Evolutionary conservation across 2,797 vertebrate species (phyloP).

Genomic region (Poecilia velifera): DNA sequence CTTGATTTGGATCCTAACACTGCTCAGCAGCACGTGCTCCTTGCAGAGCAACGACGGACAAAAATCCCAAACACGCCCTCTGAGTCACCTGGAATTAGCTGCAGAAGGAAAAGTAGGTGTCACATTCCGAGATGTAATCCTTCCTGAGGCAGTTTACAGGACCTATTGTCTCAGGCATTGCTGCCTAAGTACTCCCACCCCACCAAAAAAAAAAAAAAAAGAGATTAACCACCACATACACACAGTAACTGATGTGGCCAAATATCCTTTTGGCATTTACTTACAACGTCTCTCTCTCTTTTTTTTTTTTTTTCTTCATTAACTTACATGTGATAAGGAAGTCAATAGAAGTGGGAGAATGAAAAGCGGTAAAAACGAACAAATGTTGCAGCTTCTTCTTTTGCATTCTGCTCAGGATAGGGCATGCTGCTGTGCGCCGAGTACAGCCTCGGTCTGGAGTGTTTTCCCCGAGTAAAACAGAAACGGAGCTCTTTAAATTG

Average conservation of each 20-base stretch:
- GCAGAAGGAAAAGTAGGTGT: constrained; percentile 50
- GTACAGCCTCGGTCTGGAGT: constrained; percentile 5
- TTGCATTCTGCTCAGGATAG: constrained; percentile 43
- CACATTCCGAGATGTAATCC: constrained; percentile 57
- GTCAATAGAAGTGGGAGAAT: constrained; percentile 29
- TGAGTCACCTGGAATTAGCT: constrained; percentile 31
- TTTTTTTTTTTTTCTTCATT: not conserved
- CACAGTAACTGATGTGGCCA: constrained; percentile 8
- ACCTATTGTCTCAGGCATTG: constrained; percentile 63
- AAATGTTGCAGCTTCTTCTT: constrained; percentile 35
- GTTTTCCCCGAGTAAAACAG: constrained; percentile 22
- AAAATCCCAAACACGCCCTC: constrained; percentile 42
- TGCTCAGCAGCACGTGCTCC: constrained; percentile 9
- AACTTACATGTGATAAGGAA: constrained; percentile 23
- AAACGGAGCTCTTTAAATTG: constrained; percentile 21
- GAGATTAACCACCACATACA: constrained; percentile 32
- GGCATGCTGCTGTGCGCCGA: not conserved
- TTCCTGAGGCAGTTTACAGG: constrained; percentile 55
- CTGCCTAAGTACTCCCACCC: constrained; percentile 42
- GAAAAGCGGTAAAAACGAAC: constrained; percentile 42
- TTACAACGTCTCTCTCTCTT: constrained; percentile 4
- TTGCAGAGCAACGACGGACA: constrained; percentile 25
- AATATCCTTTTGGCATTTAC: constrained; percentile 26
- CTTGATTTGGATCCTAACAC: not conserved
- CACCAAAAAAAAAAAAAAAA: constrained; percentile 30